phyloP scores from a whole-genome alignment of 2,888 invertebrate genomes.

The Eubasilissa splendida region DNA sequence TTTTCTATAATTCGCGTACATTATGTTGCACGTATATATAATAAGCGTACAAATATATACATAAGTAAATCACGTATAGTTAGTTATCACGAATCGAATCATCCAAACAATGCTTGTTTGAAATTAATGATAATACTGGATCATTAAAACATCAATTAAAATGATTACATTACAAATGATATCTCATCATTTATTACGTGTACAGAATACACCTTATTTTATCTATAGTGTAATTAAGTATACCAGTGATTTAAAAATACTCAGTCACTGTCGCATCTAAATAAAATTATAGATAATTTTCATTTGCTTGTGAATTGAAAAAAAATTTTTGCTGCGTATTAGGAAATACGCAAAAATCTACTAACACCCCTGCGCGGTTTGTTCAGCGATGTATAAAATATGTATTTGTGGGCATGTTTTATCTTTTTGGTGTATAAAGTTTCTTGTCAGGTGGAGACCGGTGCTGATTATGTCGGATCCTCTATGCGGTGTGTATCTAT shows the following conservation, averaged over 20 bases:
- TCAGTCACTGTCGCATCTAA: conserved; percentile 17
- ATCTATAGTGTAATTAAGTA: neutral
- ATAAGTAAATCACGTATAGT: no score
- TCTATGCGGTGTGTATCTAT: neutral
- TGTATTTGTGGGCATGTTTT: neutral
- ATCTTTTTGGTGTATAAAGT: neutral
- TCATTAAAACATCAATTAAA: neutral
- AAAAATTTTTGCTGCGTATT: neutral
- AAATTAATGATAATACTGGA: neutral
- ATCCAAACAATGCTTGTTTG: neutral
- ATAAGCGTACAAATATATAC: no score
- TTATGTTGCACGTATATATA: no score
- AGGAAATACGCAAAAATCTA: neutral
- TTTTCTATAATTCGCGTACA: no score
- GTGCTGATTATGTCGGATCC: neutral
- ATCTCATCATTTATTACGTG: conserved; percentile 18
- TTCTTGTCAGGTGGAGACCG: conserved; percentile 2
- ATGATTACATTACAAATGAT: conserved; percentile 14
- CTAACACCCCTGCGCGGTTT: neutral
- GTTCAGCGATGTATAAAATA: neutral
- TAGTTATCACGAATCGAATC: neutral
- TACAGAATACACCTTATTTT: neutral
- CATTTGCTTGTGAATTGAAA: conserved; percentile 3
- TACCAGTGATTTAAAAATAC: conserved; percentile 4
- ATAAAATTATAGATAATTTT: conserved; percentile 24